phyloP scores from a whole-genome alignment of 1,140 invertebrate genomes.

The Cepaea nemoralis region DNA sequence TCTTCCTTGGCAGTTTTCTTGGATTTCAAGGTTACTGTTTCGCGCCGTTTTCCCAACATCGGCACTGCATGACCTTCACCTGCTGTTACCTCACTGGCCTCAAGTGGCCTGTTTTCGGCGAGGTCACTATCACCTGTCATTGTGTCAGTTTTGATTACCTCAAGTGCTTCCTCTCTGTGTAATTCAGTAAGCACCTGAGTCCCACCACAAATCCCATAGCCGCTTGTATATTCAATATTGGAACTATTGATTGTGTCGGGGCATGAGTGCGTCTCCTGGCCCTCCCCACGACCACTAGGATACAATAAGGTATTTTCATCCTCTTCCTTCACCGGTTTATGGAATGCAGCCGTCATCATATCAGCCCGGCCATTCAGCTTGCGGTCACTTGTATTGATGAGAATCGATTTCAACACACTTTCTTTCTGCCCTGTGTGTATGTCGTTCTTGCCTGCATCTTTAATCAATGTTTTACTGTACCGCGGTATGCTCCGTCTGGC shows the following conservation, averaged over 20 bases:
- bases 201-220: neutral
- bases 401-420: neutral
- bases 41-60: neutral
- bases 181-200: neutral
- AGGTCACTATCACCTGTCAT: neutral
- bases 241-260: neutral
- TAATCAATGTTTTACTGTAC: neutral
- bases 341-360: neutral
- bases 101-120: neutral
- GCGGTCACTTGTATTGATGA: neutral
- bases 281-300: neutral
- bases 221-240: neutral
- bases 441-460: neutral
- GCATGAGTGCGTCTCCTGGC: neutral
- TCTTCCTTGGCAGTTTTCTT: slow-evolving; percentile 17
- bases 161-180: neutral
- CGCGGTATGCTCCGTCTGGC: neutral
- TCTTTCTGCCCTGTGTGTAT: neutral
- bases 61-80: neutral
- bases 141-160: neutral
- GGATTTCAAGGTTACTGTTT: neutral
- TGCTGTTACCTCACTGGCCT: neutral
- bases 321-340: neutral
- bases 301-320: neutral
- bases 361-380: neutral